Percentiles rank a stretch among this genome's conserved stretches.
phyloP scores from a whole-genome alignment of 2,888 invertebrate genomes.

The Drosophila demipolita region DNA sequence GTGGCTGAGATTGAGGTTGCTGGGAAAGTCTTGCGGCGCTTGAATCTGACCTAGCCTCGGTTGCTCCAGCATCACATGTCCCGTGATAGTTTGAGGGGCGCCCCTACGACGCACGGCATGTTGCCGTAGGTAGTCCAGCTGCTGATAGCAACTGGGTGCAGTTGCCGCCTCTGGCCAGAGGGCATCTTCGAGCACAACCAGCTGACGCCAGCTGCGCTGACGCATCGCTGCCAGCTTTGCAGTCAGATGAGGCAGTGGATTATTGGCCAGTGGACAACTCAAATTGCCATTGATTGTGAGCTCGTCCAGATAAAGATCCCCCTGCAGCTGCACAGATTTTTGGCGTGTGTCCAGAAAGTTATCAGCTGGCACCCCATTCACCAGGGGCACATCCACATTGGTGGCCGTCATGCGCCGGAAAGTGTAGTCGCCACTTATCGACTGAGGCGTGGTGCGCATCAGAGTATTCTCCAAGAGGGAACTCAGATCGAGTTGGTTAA shows the following conservation, averaged over 20 bases:
- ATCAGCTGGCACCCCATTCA: constrained; percentile 63
- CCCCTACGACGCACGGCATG: constrained; percentile 72
- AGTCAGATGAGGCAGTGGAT: constrained; percentile 34
- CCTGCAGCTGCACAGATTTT: constrained; percentile 49
- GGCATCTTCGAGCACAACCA: constrained; percentile 72
- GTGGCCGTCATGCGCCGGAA: constrained; percentile 57
- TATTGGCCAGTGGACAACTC: constrained; percentile 35
- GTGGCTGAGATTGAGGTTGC: constrained; percentile 66
- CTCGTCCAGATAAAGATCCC: constrained; percentile 66
- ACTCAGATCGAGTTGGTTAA: constrained; percentile 67
- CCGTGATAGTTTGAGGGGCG: constrained; percentile 73
- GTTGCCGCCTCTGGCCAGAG: constrained; percentile 50
- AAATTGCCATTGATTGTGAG: constrained; percentile 66
- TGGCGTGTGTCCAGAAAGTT: constrained; percentile 70
- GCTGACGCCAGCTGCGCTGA: constrained; percentile 61
- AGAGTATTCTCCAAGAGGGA: constrained; percentile 72
- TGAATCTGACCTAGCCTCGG: constrained; percentile 63
- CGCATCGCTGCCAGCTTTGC: constrained; percentile 45
- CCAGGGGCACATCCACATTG: constrained; percentile 69
- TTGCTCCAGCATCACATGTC: constrained; percentile 68
- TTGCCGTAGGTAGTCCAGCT: constrained; percentile 72
- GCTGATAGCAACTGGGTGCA: not conserved
- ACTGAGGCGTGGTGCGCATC: constrained; percentile 68
- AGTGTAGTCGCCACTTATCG: constrained; percentile 71
- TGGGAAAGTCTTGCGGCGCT: constrained; percentile 55